Evolutionary conservation across 2,113 vertebrate genomes (phyloP).

Genomic region (Alligator mississippiensis): DNA sequence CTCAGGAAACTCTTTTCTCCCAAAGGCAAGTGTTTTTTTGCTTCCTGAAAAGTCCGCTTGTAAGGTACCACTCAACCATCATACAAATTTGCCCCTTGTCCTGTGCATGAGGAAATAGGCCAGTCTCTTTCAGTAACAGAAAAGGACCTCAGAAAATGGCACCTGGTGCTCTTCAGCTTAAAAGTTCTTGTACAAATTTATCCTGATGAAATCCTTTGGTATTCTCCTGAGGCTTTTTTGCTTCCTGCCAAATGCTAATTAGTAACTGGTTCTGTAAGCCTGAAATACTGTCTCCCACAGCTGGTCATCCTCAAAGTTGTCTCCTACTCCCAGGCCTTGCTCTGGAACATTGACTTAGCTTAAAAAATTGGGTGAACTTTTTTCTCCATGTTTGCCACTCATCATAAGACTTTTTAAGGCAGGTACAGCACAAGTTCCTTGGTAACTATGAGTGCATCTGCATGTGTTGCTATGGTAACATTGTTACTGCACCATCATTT

Average conservation of each 20-base stretch:
- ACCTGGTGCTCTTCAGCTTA: constrained; percentile 49
- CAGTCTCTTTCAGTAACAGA: constrained; percentile 35
- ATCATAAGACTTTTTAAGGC: not conserved
- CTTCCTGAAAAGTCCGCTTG: not conserved
- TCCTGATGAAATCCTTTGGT: constrained; percentile 67
- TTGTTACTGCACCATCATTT: too few relatives aligned
- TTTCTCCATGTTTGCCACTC: not conserved
- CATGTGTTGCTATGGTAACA: too few relatives aligned
- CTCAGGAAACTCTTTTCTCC: not conserved
- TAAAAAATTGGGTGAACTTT: not conserved
- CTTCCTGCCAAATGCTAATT: constrained; percentile 68
- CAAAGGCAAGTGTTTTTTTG: not conserved
- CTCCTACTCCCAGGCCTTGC: constrained; percentile 34
- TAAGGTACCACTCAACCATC: not conserved
- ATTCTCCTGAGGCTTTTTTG: constrained; percentile 65
- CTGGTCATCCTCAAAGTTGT: constrained; percentile 46
- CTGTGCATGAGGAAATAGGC: constrained; percentile 17
- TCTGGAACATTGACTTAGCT: constrained; percentile 10
- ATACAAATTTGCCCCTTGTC: constrained; percentile 15
- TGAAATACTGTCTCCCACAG: constrained; percentile 58
- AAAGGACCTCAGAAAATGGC: constrained; percentile 51
- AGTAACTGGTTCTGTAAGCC: constrained; percentile 58
- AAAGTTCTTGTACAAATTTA: constrained; percentile 50
- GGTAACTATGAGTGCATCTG: too few relatives aligned
- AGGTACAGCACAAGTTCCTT: not conserved